Evolutionary conservation across 2,888 invertebrate genomes (phyloP).

Genomic region (Eupeodes latifasciatus): DNA sequence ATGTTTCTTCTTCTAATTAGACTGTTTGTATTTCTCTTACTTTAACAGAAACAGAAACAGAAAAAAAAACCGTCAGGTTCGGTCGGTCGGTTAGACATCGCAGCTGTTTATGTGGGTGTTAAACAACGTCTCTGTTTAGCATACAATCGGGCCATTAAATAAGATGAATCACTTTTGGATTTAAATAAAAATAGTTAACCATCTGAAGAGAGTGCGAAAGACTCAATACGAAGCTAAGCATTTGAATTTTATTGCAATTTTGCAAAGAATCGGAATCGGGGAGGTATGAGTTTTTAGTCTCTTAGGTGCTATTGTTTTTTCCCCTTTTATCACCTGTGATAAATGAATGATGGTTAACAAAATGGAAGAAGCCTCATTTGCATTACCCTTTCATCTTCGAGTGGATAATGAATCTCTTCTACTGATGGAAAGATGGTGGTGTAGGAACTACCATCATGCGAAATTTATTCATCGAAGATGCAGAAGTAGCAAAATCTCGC

Average conservation of each 20-base stretch:
- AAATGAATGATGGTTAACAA: conserved; percentile 59
- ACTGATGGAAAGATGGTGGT: background rate
- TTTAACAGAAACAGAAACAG: conserved; percentile 6
- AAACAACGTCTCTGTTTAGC: conserved; percentile 69
- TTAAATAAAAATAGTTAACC: conserved; percentile 71
- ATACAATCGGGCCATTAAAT: conserved; percentile 78
- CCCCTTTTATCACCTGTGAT: conserved; percentile 50
- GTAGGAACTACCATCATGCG: conserved; percentile 15
- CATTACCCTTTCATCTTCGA: conserved; percentile 69
- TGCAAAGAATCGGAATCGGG: background rate
- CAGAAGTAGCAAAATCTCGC: conserved; percentile 48
- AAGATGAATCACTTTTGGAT: conserved; percentile 78
- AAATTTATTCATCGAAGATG: conserved; percentile 75
- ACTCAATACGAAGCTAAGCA: conserved; percentile 64
- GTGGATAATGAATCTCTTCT: conserved; percentile 66
- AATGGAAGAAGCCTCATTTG: conserved; percentile 61
- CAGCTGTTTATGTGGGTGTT: conserved; percentile 10
- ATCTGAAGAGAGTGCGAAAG: conserved; percentile 71
- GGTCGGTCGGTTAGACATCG: conserved; percentile 55
- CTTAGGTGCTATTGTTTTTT: conserved; percentile 11
- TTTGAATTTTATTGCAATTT: conserved; percentile 66
- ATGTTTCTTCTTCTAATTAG: conserved; percentile 37
- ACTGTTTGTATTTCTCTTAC: conserved; percentile 9
- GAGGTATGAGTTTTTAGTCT: background rate
- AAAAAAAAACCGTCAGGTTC: too few species aligned